Conservation (phyloP, 2,888 invertebrate species). For the Caprella mutica region DNA sequence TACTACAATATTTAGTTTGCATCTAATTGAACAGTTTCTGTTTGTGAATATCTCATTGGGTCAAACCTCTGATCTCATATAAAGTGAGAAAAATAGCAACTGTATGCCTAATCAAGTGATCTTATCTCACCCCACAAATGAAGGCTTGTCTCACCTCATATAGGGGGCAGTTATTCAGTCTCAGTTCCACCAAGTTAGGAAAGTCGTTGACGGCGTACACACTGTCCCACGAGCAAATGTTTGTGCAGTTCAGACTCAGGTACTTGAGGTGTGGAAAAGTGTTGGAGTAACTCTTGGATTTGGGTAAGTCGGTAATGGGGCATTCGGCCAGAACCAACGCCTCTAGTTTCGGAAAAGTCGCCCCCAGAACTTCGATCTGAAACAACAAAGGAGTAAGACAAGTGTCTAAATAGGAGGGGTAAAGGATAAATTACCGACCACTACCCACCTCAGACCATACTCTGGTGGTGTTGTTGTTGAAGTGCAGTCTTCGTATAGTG, state of each 20-base stretch:
- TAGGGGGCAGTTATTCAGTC: conserved; percentile 62
- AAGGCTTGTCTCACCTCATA: conserved; percentile 44
- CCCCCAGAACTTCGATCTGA: conserved; percentile 53
- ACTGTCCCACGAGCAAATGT: conserved; percentile 74
- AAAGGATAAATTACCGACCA: not conserved
- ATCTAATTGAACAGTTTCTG: too few species aligned
- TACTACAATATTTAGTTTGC: too few species aligned
- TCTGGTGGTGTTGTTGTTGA: conserved; percentile 75
- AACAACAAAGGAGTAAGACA: not conserved
- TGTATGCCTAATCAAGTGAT: too few species aligned
- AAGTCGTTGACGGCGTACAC: conserved; percentile 74
- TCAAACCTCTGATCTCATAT: too few species aligned
- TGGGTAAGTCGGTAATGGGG: conserved; percentile 46
- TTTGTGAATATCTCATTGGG: too few species aligned
- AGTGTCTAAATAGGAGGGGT: too few species aligned
- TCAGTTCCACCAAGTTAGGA: conserved; percentile 66
- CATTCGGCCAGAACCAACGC: conserved; percentile 76
- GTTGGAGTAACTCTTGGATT: conserved; percentile 46
- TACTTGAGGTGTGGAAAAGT: conserved; percentile 57
- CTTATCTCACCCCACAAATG: too few species aligned
- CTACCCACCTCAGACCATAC: conserved; percentile 66
- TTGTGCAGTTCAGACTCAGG: conserved; percentile 59
- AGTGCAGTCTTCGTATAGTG: conserved; percentile 65
- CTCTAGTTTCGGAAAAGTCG: conserved; percentile 73
- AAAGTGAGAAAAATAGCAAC: too few species aligned